A percentile compares a stretch with the other conserved stretches of the same genome.
phyloP scores from a whole-genome alignment of 2,797 vertebrate genomes.

The Sciaenops ocellatus region DNA sequence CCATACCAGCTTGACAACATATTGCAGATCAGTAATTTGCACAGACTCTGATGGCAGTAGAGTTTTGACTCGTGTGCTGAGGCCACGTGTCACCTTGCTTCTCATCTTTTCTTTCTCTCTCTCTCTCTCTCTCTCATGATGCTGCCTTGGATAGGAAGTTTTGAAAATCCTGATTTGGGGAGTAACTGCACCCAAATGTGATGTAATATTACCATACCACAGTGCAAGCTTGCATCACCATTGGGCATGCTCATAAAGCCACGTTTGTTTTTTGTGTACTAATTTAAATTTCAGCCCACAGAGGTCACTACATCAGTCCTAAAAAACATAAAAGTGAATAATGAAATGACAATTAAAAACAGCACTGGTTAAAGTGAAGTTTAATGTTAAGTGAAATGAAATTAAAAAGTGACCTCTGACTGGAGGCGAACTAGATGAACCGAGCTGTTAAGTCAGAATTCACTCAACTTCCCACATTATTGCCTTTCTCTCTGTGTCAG shows the following conservation, averaged over 20 bases:
- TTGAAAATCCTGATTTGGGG: neutral
- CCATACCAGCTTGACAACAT: neutral
- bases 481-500: slow-evolving; percentile 28
- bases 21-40: neutral
- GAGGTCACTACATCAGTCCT: neutral
- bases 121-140: neutral
- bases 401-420: slow-evolving; percentile 32
- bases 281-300: neutral
- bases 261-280: neutral
- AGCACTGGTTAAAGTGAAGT: neutral
- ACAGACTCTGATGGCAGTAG: neutral
- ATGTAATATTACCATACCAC: neutral
- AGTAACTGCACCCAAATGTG: neutral
- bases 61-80: neutral
- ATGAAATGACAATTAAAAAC: too few species aligned
- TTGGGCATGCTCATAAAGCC: neutral
- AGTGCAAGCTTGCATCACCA: neutral
- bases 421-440: slow-evolving; percentile 5
- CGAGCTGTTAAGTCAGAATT: slow-evolving; percentile 34
- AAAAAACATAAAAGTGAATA: neutral
- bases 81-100: neutral
- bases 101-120: neutral
- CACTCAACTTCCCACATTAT: slow-evolving; percentile 19
- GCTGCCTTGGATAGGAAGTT: neutral
- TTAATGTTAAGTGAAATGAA: slow-evolving; percentile 32